Base-by-base conservation (phyloP, 2,888 invertebrate species). In the Strigamia crassipes region DNA sequence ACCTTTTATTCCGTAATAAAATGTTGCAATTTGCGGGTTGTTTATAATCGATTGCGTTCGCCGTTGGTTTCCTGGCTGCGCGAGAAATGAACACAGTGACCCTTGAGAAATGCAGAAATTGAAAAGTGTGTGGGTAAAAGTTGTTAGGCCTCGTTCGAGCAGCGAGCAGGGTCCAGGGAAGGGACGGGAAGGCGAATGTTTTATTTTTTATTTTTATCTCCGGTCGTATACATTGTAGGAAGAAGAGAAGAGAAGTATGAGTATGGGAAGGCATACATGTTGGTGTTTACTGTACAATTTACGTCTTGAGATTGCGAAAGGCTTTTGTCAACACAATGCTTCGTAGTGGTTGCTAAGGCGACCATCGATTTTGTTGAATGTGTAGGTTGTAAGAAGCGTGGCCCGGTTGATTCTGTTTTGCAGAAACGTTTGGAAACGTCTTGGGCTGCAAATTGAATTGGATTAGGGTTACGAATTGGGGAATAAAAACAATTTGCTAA, bases 401-500 rank as follows among this genome's bases (percentile, higher is more conserved):
- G 46, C 38, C 46, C 15, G 46, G 21, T 66, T 66, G 61, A 66
- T 66, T 66, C 61, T 66, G 61, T 66, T 66, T 66, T 66, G 61
- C 61, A 66, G 61, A 66, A 66, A 66, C 61, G 61, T 12, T 51
- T 23, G 61, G 12, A 66, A 66, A 66, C 61, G 61, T 21, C 61
- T 66, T 23, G 46, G 23, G 61, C 61, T 66, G 21, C 23, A 66
- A 66, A 66, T 66, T 66, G 61, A 66, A 66, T 66, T 66, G 61
- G 61, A 66, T 66, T 66, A 66, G 21, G 61, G 61, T 66, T 66
- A 66, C 61, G 61, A 66, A 66, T 66, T 66, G 61, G 61, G 21
- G 23, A 66, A 66, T 66, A 66, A 66, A 66, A 66, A 66, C 61
- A 66, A 66, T 66, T 66, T 66, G 61, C 61, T 66, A 66, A 66